These are phyloP conservation scores for Aelia acuminata DNA, from an alignment of 2,888 invertebrate genomes.

Conservation along the genomic window DNA sequence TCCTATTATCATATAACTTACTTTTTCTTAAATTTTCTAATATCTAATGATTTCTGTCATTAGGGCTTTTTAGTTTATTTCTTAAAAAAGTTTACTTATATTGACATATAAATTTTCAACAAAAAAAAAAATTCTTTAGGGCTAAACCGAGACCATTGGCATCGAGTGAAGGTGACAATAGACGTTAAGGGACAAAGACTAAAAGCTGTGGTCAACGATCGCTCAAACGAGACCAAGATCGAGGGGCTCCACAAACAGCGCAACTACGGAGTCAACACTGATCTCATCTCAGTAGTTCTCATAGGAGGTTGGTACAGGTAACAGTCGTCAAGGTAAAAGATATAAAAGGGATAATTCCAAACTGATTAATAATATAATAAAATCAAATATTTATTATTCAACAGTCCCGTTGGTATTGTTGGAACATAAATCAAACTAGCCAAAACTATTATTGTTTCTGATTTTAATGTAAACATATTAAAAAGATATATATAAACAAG, in stretches of 20 bases:
- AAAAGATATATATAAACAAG: too few relatives aligned
- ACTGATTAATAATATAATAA: neutral
- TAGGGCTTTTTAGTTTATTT: too few relatives aligned
- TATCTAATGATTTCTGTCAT: too few relatives aligned
- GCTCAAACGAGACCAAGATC: constrained; percentile 82
- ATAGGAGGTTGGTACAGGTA: constrained; percentile 80
- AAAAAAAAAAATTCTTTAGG: constrained; percentile 71
- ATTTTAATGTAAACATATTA: too few relatives aligned
- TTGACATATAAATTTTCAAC: too few relatives aligned
- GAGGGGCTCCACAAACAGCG: constrained; percentile 87
- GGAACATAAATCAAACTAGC: too few relatives aligned
- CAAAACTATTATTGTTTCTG: too few relatives aligned
- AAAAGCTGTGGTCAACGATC: constrained; percentile 88
- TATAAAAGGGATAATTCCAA: constrained; percentile 2
- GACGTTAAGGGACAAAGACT: constrained; percentile 89
- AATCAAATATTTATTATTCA: neutral
- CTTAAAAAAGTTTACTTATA: too few relatives aligned
- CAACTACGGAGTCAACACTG: constrained; percentile 89
- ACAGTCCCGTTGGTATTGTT: neutral
- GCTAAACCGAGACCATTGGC: constrained; percentile 91
- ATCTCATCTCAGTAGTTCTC: constrained; percentile 88
- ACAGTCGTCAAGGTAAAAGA: constrained; percentile 47
- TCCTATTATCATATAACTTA: too few relatives aligned
- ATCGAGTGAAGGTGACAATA: constrained; percentile 87
- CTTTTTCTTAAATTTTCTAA: too few relatives aligned